These are phyloP conservation scores for Scolopax bukidnonensis DNA, from an alignment of 2,797 vertebrate genomes.

Conservation along the genomic window DNA sequence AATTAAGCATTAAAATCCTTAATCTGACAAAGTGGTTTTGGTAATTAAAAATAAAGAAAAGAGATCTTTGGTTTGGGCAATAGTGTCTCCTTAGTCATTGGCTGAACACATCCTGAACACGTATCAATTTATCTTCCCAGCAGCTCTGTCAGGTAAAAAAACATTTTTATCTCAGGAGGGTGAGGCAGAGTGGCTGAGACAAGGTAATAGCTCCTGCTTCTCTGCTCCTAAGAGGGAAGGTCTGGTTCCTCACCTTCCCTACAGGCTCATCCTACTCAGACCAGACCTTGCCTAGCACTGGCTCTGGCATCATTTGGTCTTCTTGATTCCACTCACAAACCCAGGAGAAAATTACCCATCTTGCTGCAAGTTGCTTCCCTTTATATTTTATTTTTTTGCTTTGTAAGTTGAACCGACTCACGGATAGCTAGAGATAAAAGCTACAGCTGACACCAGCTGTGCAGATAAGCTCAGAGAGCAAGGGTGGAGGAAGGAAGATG, in stretches of 20 bases:
- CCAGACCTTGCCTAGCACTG: not conserved
- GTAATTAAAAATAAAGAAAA: not conserved
- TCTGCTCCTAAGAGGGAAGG: not conserved
- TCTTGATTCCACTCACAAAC: not conserved
- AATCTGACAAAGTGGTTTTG: not conserved
- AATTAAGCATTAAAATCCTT: not conserved
- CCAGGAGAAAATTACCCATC: not conserved
- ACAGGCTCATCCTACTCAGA: not conserved
- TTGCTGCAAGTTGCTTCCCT: not conserved
- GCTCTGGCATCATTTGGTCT: not conserved
- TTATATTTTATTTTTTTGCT: not conserved
- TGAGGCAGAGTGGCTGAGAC: not conserved
- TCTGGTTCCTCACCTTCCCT: not conserved
- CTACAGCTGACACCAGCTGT: not conserved
- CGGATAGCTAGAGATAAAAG: conserved; percentile 18
- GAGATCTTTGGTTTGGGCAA: not conserved
- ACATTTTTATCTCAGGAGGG: not conserved
- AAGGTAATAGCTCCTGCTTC: not conserved
- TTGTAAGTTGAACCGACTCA: not conserved
- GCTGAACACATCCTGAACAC: not conserved
- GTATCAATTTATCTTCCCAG: not conserved
- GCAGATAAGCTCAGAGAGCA: not conserved
- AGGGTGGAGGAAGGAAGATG: not conserved
- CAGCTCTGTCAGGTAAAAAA: not conserved
- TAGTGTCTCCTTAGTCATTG: not conserved